Percentiles rank a stretch among this genome's conserved stretches.
Evolutionary conservation across 2,113 vertebrate genomes (phyloP).

Genomic region (Syrmaticus mikado): DNA sequence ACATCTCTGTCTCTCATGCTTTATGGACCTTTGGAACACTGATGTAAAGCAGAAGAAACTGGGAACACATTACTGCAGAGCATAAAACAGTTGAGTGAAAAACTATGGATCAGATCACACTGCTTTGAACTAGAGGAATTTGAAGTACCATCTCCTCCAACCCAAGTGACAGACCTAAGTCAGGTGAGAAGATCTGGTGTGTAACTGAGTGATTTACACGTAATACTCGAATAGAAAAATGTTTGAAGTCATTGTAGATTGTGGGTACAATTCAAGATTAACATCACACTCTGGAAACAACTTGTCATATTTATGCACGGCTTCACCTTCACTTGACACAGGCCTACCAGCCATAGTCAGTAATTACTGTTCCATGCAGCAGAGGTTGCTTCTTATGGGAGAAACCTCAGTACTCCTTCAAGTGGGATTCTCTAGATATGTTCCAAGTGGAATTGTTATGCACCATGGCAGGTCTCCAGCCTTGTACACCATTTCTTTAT

Average conservation of each 20-base stretch:
- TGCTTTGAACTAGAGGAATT: neutral
- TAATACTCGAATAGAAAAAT: neutral
- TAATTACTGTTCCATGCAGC: neutral
- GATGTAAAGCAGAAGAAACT: neutral
- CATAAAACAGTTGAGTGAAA: neutral
- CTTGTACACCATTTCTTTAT: neutral
- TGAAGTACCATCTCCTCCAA: neutral
- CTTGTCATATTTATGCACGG: neutral
- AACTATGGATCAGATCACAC: neutral
- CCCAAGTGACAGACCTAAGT: neutral
- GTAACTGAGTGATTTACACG: neutral
- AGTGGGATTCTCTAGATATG: neutral
- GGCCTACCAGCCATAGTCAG: neutral
- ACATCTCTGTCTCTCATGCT: fast-evolving
- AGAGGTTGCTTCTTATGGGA: neutral
- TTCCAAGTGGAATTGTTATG: neutral
- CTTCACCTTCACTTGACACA: neutral
- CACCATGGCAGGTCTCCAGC: neutral
- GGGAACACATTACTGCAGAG: neutral
- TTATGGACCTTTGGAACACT: neutral
- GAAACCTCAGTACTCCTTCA: neutral
- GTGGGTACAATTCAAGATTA: neutral
- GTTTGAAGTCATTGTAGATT: neutral
- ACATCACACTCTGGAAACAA: neutral
- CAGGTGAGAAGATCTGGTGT: neutral